Conservation (phyloP, 1,140 invertebrate species). For the Caenorhabditis brenneri region DNA sequence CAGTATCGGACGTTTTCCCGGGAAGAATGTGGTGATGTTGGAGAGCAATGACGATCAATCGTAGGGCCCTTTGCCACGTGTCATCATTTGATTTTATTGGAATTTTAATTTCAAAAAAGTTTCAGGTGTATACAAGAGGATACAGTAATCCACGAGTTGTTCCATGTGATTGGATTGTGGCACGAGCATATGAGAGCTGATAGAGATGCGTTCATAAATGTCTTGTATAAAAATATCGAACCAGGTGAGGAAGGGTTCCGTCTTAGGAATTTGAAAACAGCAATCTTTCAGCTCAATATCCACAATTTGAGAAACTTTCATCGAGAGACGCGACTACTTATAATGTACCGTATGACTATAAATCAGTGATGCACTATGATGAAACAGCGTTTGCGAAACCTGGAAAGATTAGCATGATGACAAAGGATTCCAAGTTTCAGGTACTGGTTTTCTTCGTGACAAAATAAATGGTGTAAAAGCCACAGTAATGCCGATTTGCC, state of each 20-base stretch:
- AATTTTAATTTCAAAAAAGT: background rate
- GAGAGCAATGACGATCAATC: slow-evolving; percentile 56
- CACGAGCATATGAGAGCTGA: slow-evolving; percentile 67
- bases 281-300: slow-evolving; percentile 63
- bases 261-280: too few species aligned
- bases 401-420: slow-evolving; percentile 59
- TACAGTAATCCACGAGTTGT: slow-evolving; percentile 64
- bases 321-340: slow-evolving; percentile 61
- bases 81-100: background rate
- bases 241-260: too few species aligned
- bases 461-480: too few species aligned
- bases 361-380: slow-evolving; percentile 66
- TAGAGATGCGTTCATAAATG: slow-evolving; percentile 66
- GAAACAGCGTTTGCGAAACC: slow-evolving; percentile 63
- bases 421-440: slow-evolving; percentile 58
- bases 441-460: slow-evolving; percentile 58
- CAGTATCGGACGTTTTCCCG: slow-evolving; percentile 49
- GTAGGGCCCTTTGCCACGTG: background rate
- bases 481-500: too few species aligned
- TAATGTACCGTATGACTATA: slow-evolving; percentile 65
- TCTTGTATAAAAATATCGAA: slow-evolving; percentile 68
- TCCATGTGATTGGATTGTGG: slow-evolving; percentile 65
- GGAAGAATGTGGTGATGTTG: slow-evolving; percentile 57
- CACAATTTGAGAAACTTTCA: slow-evolving; percentile 67
- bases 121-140: slow-evolving; percentile 63